These are phyloP conservation scores for Gobionotothen gibberifrons DNA, from an alignment of 2,797 vertebrate genomes.

Conservation along the genomic window DNA sequence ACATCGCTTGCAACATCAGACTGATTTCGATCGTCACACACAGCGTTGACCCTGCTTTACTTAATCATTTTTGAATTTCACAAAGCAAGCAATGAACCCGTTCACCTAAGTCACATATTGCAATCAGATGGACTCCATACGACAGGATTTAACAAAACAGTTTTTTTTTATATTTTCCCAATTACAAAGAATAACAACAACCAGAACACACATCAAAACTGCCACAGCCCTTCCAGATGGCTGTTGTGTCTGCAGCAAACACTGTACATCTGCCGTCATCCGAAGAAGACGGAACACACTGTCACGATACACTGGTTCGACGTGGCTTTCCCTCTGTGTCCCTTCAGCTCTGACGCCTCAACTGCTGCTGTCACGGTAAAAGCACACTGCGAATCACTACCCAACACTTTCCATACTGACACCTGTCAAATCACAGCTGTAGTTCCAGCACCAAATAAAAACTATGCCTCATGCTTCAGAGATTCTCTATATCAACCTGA, in stretches of 20 bases:
- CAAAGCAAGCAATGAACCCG: conserved; percentile 5
- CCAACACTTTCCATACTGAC: conserved; percentile 60
- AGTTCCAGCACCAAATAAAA: conserved; percentile 21
- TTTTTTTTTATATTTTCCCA: conserved; percentile 27
- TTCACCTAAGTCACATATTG: conserved; percentile 7
- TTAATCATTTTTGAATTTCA: neutral
- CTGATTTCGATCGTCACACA: too few relatives aligned
- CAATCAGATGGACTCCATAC: conserved; percentile 37
- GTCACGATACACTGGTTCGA: conserved; percentile 42
- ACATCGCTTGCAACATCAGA: too few relatives aligned
- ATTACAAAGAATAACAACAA: conserved; percentile 52
- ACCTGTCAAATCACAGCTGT: conserved; percentile 64
- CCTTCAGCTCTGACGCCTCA: conserved; percentile 38
- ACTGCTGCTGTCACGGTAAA: conserved; percentile 61
- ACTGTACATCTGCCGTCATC: conserved; percentile 42
- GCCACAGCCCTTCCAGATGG: conserved; percentile 35
- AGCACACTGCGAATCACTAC: conserved; percentile 51
- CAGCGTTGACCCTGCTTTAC: neutral
- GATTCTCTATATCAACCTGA: neutral
- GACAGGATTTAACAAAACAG: conserved; percentile 35
- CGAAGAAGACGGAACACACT: conserved; percentile 32
- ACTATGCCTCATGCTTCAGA: neutral
- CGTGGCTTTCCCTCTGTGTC: conserved; percentile 39
- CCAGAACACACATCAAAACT: conserved; percentile 33
- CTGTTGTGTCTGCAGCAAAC: conserved; percentile 40